A percentile compares a stretch with the other conserved stretches of the same genome.
phyloP scores from a whole-genome alignment of 2,888 invertebrate genomes.

The Pandemis corylana region DNA sequence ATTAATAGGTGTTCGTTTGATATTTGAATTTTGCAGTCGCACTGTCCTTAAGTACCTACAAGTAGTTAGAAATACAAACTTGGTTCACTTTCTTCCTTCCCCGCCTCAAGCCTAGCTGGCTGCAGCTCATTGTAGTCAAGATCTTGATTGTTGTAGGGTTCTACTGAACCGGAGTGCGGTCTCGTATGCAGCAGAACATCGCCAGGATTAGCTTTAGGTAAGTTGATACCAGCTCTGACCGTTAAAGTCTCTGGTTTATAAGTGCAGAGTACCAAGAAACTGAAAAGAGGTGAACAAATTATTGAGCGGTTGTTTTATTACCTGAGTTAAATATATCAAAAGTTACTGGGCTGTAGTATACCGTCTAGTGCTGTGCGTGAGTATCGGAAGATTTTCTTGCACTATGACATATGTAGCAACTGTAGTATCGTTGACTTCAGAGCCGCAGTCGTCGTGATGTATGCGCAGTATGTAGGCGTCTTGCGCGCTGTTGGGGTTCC shows the following conservation, averaged over 20 bases:
- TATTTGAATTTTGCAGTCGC: neutral
- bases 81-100: conserved; percentile 68
- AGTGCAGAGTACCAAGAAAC: conserved; percentile 92
- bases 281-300: conserved; percentile 53
- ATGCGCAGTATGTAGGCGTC: conserved; percentile 91
- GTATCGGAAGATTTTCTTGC: conserved; percentile 92
- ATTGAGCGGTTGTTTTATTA: neutral
- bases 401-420: conserved; percentile 93
- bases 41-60: neutral
- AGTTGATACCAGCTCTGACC: conserved; percentile 90
- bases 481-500: conserved; percentile 89
- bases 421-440: conserved; percentile 90
- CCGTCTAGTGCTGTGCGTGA: conserved; percentile 92
- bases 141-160: conserved; percentile 73
- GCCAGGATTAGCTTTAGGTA: conserved; percentile 86
- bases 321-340: neutral
- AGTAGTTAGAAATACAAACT: conserved; percentile 58
- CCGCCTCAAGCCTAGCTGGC: conserved; percentile 78
- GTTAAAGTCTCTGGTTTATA: conserved; percentile 93
- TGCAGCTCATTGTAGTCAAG: conserved; percentile 78
- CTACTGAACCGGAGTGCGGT: conserved; percentile 71
- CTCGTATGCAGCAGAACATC: conserved; percentile 76
- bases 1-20: neutral
- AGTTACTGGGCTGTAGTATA: conserved; percentile 49
- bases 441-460: conserved; percentile 90